Evolutionary conservation across 2,113 vertebrate genomes (phyloP), one percentile per base, ranked within the genome.

Genomic region (Strix aluco): DNA sequence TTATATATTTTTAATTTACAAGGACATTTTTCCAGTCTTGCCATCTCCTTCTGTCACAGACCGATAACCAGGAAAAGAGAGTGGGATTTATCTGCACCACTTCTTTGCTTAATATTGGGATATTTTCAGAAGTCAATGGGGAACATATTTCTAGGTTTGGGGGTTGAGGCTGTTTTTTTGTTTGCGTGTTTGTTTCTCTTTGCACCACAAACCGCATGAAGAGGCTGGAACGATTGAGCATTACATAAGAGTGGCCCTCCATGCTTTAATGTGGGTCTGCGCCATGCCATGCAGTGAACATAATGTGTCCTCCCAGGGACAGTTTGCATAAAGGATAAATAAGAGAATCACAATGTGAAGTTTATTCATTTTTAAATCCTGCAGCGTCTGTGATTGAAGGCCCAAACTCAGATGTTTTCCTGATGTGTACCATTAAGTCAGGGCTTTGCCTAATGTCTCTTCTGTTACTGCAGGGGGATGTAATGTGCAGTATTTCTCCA

Each of bases 351-450:
- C 98, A 98, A 99, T 98, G 98, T 98, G 98, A 98, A 99, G 98
- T 99, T 99, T 99, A 98, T 98, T 99, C 98, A 99, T 98, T 98
- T 98, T 99, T 98, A 99, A 99, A 99, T 98, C 98, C 98, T 98
- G 98, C 98, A 97, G 98, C 97, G 98, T 97, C 98, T 94, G 97
- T 98, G 98, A 98, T 98, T 98, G 98, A 99, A 98, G 98, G 98
- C 98, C 98, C 98, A 98, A 98, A 98, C 98, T 98, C 98, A 98
- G 98, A 98, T 98, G 98, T 98, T 98, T 98, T 98, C 98, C 98
- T 98, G 98, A 98, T 98, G 98, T 93, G 97, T 98, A 97, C 98
- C 98, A 98, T 98, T 98, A 98, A 98, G 97, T 98, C 97, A 94
- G 98, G 98, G 98, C 98, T 98, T 97, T 98, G 97, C 98, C 98